These are phyloP conservation scores for Tricholauxania praeusta DNA, from an alignment of 2,888 invertebrate genomes.

Conservation along the genomic window DNA sequence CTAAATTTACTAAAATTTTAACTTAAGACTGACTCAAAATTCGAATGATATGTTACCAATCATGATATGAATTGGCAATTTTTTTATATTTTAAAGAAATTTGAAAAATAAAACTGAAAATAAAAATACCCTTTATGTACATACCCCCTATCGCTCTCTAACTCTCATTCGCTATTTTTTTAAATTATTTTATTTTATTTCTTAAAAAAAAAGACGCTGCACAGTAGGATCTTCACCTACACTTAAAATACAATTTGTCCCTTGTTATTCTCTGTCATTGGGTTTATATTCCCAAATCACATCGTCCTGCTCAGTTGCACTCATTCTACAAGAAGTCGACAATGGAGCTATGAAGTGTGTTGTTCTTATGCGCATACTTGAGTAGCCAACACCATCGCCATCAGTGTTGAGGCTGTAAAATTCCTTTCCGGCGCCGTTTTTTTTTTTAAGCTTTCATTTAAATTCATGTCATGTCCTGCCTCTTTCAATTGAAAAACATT, in stretches of 20 bases:
- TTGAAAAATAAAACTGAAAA: no score
- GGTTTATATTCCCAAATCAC: background rate
- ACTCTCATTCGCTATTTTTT: background rate
- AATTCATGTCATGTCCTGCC: conserved; percentile 33
- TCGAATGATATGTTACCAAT: no score
- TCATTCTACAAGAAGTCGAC: background rate
- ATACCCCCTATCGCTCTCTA: background rate
- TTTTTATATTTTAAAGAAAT: no score
- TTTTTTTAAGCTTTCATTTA: conserved; percentile 26
- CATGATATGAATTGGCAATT: no score
- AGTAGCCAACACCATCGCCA: background rate
- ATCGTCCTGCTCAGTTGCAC: background rate
- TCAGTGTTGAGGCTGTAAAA: background rate
- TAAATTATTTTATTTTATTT: background rate
- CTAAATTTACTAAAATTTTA: no score
- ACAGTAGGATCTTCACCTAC: background rate
- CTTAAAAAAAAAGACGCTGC: background rate
- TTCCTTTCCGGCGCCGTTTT: background rate
- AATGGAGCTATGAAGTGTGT: background rate
- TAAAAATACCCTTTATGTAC: no score
- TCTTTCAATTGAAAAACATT: conserved; percentile 28
- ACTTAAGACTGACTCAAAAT: no score
- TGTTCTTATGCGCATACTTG: no score
- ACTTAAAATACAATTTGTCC: conserved; percentile 5
- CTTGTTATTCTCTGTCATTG: background rate